Evolutionary conservation across 1,140 invertebrate genomes (phyloP), one percentile per base, ranked within the genome.

Genomic region (Trinorchestia longiramus): DNA sequence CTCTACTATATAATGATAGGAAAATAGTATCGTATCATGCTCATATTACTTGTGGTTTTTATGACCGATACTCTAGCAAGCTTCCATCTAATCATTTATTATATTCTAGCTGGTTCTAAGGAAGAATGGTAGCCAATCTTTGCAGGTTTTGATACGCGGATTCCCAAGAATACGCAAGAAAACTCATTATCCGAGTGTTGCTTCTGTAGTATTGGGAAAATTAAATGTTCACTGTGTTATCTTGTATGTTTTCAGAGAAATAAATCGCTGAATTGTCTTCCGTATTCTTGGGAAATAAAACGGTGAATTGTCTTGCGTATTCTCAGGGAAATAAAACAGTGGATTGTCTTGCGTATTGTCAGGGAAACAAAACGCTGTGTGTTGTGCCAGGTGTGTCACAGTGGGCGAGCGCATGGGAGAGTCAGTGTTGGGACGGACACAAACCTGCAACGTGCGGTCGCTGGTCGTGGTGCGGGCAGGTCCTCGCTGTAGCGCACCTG

Each of bases 371-470:
- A n/a, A n/a, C 47, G 8, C 62, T 77, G 62, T 28, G 47, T 77
- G 62, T 15, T 77, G 62, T 36, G 1, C 3, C 92, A 94, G 92
- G 43, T 0, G 44, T 94, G 44, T 94, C 92, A 11, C 92, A 94
- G 92, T 94, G 92, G 92, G 92, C 92, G 43, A 45, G 92, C 43
- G 92, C 47, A 36, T 94, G 41, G 92, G 43, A 43, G 40, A 40
- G 92, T 19, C 43, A 45, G 92, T 94, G 92, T n/a, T 94, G 92
- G 92, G 92, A 94, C 92, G 92, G 92, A 0, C 36, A 23, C 92
- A 94, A 43, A 15, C 43, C 44, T 0, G 92, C 92, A 23, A 42
- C 40, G 43, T 45, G 43, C 36, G 92, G 92, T 44, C 36, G 43
- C 8, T 94, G 92, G 92, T 94, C 92, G 6, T 47, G 43, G 43